A percentile compares a stretch with the other conserved stretches of the same genome.
Evolutionary conservation across 2,888 invertebrate species (phyloP).

Genomic region (Portevinia maculata): DNA sequence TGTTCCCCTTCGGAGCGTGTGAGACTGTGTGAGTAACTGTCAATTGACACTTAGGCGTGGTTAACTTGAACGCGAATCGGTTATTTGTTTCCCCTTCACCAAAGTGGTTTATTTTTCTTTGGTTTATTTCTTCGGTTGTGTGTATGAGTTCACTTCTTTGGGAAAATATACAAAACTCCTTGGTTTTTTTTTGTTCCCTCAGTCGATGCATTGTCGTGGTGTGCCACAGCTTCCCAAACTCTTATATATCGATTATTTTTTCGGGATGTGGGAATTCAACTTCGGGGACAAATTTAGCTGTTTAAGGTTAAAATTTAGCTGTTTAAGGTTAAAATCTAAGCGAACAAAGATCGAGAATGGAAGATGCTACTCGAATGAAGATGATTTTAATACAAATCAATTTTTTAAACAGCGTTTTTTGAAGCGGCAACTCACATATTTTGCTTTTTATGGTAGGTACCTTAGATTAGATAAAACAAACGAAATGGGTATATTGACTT

Average conservation of each 20-base stretch:
- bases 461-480: too few species aligned
- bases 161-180: conserved; percentile 16
- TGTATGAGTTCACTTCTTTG: conserved; percentile 53
- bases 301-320: conserved; percentile 71
- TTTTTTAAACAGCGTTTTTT: not conserved
- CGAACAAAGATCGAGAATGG: not conserved
- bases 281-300: conserved; percentile 57
- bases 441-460: too few species aligned
- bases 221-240: conserved; percentile 62
- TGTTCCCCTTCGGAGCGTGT: conserved; percentile 46
- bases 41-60: conserved; percentile 59
- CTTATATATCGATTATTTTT: conserved; percentile 64
- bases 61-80: conserved; percentile 63
- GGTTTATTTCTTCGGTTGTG: conserved; percentile 12
- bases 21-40: conserved; percentile 28
- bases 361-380: not conserved
- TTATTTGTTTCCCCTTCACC: conserved; percentile 58
- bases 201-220: conserved; percentile 48
- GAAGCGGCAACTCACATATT: too few species aligned
- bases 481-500: too few species aligned
- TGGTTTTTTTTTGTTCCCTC: conserved; percentile 41
- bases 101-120: conserved; percentile 48
- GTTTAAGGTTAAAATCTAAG: too few species aligned
- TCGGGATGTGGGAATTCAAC: conserved; percentile 42
- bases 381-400: not conserved